phyloP scores from a whole-genome alignment of 2,888 invertebrate genomes.

The Tridacna crocea region DNA sequence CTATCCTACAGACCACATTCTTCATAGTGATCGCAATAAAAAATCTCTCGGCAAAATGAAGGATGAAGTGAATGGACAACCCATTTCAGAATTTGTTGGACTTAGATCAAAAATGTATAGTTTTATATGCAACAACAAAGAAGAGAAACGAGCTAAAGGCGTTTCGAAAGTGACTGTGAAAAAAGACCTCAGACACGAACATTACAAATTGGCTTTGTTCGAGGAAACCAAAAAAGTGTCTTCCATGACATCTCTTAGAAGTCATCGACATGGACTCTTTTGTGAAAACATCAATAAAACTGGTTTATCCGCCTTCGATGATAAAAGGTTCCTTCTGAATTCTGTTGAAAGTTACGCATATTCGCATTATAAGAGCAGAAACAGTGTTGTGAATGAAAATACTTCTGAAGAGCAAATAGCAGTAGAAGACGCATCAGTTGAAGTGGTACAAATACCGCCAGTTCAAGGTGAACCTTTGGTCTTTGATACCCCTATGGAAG shows the following conservation, averaged over 20 bases:
- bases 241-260: slow-evolving; percentile 13
- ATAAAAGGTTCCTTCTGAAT: slow-evolving; percentile 11
- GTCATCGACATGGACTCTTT: slow-evolving; percentile 20
- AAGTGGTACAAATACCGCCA: no score
- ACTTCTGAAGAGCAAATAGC: neutral
- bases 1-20: slow-evolving; percentile 6
- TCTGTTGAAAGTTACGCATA: neutral
- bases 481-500: no score
- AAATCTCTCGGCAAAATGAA: slow-evolving; percentile 23
- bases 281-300: slow-evolving; percentile 16
- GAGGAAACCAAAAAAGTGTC: neutral
- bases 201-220: slow-evolving; percentile 25
- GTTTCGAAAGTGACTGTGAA: slow-evolving; percentile 45
- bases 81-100: slow-evolving; percentile 19
- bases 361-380: neutral
- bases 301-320: slow-evolving; percentile 21
- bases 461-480: neutral
- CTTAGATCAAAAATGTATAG: slow-evolving; percentile 24
- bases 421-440: no score
- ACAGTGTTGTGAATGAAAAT: neutral
- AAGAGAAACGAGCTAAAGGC: slow-evolving; percentile 53
- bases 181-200: slow-evolving; percentile 14
- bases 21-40: slow-evolving; percentile 17
- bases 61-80: neutral
- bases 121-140: neutral